Conservation (phyloP, 2,888 invertebrate genomes). For the Crioceris asparagi region DNA sequence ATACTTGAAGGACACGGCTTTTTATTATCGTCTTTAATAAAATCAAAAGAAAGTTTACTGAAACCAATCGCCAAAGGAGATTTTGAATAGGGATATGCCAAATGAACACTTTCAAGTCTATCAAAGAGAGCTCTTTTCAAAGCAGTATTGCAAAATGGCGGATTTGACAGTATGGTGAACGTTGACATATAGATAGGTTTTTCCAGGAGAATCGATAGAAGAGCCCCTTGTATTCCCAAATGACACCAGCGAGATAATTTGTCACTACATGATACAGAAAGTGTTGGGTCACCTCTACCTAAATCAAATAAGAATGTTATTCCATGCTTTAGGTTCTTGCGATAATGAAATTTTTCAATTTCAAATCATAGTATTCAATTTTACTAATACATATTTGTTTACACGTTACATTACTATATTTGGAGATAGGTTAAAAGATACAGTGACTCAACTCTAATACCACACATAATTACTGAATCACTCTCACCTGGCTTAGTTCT, state of each 20-base stretch:
- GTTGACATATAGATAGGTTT: constrained; percentile 58
- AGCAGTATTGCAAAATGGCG: constrained; percentile 49
- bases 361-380: no score
- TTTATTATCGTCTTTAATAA: constrained; percentile 32
- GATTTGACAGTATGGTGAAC: constrained; percentile 58
- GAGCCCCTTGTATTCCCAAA: constrained; percentile 74
- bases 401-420: no score
- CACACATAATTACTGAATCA: no score
- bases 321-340: no score
- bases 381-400: no score
- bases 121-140: constrained; percentile 40
- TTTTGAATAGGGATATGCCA: constrained; percentile 20
- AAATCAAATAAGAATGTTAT: constrained; percentile 5
- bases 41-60: constrained; percentile 35
- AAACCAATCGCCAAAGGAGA: constrained; percentile 32
- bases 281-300: constrained; percentile 73
- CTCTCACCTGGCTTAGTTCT: constrained; percentile 76
- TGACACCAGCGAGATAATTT: constrained; percentile 85
- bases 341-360: no score
- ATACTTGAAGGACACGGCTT: constrained; percentile 51
- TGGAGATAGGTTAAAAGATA: no score
- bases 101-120: constrained; percentile 28
- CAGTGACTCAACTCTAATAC: no score
- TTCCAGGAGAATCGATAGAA: constrained; percentile 56
- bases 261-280: constrained; percentile 89